Base-by-base conservation (phyloP, 1,140 invertebrate genomes). In the Phortica variegata region DNA sequence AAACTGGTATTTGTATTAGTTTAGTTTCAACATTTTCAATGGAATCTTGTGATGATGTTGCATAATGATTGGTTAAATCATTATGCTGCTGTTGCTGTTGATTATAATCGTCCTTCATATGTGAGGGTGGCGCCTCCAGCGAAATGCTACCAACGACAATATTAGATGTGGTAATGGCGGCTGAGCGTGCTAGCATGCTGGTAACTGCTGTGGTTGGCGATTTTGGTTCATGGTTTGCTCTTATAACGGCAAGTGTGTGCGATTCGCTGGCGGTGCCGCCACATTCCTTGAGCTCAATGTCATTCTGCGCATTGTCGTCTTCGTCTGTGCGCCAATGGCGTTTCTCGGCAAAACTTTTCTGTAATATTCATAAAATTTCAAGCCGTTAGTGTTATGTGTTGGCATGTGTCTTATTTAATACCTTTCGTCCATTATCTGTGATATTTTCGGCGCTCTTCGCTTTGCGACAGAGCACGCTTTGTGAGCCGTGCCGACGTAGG, bases 381-480 rank as follows among this genome's bases (percentile, higher is more conserved):
- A 21, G 18, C 1, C 3, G 5, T n/a, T 12, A 8, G 7, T 16
- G 10, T 21, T n/a, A 18, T 10, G 2, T 13, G 2, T 15, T 9
- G 21, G 31, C 1, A 34, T 1, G 12, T 7, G 12, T 1, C 19
- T 16, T 23, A 17, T 15, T 3, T 48, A 39, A 46, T 31, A 75
- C 73, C 55, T 66, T 72, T 36, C 72, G 37, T 20, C 65, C 70
- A 49, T 74, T 75, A 32, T 75, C 69, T 7, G 82, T 83, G 43
- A 85, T 80, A 61, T 85, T 85, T 61, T 85, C 83, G 56, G 83
- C 84, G 77, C 84, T 88, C 78, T 85, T 85, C 59, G 87, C 87
- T 75, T 88, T 88, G 9, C 87, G 81, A 65, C 87, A 90, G 31
- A 88, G 74, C 52, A 84, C 83, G 15, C 87, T 89, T 52, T 87